Percentiles rank a stretch among this genome's conserved stretches.
phyloP scores from a whole-genome alignment of 2,797 vertebrate genomes.

The Simalia tracyae region DNA sequence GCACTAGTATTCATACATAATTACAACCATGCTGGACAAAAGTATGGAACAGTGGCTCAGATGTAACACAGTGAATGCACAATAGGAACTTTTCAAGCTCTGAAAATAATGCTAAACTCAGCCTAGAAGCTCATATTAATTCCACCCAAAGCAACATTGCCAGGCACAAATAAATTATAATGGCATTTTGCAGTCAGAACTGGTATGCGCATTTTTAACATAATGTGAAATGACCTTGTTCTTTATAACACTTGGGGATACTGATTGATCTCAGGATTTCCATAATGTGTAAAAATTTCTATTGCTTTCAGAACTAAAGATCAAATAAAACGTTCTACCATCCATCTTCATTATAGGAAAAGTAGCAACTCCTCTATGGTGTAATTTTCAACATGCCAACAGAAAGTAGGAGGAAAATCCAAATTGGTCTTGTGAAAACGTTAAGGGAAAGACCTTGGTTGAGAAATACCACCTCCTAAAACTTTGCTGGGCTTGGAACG shows the following conservation, averaged over 20 bases:
- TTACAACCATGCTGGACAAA: background rate
- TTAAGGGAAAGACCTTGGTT: background rate
- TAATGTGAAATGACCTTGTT: conserved; percentile 21
- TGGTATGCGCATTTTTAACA: conserved; percentile 5
- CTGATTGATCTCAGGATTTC: conserved; percentile 18
- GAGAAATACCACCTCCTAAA: background rate
- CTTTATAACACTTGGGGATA: conserved; percentile 15
- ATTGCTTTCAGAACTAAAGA: background rate
- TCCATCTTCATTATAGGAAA: conserved; percentile 24
- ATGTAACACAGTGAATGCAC: background rate
- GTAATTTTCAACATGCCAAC: background rate
- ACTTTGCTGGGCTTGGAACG: background rate
- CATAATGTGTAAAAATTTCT: conserved; percentile 17
- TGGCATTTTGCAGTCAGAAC: background rate
- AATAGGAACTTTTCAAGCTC: background rate
- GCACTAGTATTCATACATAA: background rate
- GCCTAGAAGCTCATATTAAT: conserved; percentile 4
- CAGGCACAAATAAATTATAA: conserved; percentile 2
- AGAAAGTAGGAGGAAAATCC: background rate
- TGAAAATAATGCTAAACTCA: background rate
- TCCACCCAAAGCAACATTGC: background rate
- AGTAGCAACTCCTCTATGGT: background rate
- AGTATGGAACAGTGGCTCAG: background rate
- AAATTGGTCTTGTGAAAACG: background rate
- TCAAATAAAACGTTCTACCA: conserved; percentile 11